Conservation (phyloP, 2,888 invertebrate species). For the Coelopa pilipes region DNA sequence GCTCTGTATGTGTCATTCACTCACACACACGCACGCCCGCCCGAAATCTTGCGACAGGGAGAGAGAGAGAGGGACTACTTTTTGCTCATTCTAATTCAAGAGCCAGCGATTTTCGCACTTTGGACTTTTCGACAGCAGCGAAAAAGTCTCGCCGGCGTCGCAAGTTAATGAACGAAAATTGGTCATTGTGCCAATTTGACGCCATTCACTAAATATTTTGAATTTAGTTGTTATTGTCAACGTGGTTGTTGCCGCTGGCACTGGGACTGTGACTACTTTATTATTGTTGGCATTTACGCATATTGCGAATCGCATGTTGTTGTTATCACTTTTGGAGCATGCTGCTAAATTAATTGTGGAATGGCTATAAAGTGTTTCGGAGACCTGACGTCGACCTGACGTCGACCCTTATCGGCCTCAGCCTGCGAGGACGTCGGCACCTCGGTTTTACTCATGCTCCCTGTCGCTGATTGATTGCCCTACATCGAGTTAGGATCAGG, state of each 20-base stretch:
- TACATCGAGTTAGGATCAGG: too few species aligned
- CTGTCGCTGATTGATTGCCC: too few species aligned
- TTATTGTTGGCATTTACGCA: background rate
- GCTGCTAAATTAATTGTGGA: background rate
- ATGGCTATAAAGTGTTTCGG: background rate
- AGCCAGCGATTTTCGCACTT: too few species aligned
- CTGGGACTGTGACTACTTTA: background rate
- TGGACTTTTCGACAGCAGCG: too few species aligned
- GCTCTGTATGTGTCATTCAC: background rate
- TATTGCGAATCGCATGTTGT: background rate
- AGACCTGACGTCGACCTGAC: too few species aligned
- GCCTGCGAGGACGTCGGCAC: too few species aligned
- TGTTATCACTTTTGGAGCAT: background rate
- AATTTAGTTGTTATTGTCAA: background rate
- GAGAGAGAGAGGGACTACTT: too few species aligned
- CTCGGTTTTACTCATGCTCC: too few species aligned
- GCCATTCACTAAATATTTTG: background rate
- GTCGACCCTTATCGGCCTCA: too few species aligned
- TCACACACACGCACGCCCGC: background rate
- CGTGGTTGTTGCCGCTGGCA: background rate
- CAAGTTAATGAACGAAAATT: conserved; percentile 26
- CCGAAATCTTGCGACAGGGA: background rate
- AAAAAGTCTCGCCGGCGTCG: background rate
- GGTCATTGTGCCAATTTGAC: conserved; percentile 26
- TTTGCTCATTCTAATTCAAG: too few species aligned